Evolutionary conservation across 2,113 vertebrate genomes (phyloP), one percentile per base, ranked within the genome.

Genomic region (Chiloscyllium plagiosum): DNA sequence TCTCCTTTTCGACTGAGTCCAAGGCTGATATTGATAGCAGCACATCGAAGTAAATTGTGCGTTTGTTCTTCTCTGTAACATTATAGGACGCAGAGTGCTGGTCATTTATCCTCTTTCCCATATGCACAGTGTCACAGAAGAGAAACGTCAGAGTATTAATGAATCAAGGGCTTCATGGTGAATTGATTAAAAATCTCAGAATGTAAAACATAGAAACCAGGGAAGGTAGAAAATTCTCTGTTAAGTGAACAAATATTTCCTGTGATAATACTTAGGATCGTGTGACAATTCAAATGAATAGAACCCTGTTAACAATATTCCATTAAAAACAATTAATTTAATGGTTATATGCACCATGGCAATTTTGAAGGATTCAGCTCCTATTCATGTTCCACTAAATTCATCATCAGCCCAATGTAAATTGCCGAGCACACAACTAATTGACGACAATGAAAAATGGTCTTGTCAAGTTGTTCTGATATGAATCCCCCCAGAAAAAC

Each of bases 321-420:
- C 69, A 95, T 95, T 72, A 95, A 95, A 95, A 72, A 42, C 94
- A 95, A 95, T 72, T 72, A 95, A 95, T 72, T 94, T 47, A 94
- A 94, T 70, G 70, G 65, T 47, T 47, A 94, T 42, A 94, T 50
- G 89, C 70, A 76, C 94, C 42, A 72, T 72, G 42, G 26, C 69
- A 95, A 66, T 66, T 93, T 95, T 95, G 69, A 42, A 76, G 94
- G 94, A 95, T 70, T 95, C 72, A 29, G 50, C 72, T 95, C 72
- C 94, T 50, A 76, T 72, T 95, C 94, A 76, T 72, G 69, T 70
- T 95, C 94, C 94, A 70, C 72, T 95, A 95, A 61, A 95, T 68
- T 95, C 94, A 95, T 95, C 66, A 72, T 69, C 24, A 95, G 37
- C 69, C 94, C 94, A 95, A 47, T 95, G 94, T 95, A 95, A 95